phyloP scores from a whole-genome alignment of 2,113 vertebrate genomes.

The Melanostigma gelatinosum region DNA sequence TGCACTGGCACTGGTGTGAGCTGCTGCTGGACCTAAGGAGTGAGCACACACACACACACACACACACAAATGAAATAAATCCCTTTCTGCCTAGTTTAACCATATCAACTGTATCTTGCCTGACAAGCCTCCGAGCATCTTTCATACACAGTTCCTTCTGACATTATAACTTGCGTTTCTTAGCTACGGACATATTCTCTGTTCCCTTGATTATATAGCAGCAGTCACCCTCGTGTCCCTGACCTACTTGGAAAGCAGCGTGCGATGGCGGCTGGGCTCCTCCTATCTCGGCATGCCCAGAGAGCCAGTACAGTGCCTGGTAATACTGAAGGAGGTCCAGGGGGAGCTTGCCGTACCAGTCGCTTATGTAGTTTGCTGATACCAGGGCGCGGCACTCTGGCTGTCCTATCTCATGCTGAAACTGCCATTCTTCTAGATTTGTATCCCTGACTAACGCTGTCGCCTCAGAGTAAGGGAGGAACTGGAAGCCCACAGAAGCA shows the following conservation, averaged over 20 bases:
- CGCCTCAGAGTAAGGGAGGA: constrained; percentile 17
- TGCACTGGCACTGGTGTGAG: constrained; percentile 90
- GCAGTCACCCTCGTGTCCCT: constrained; percentile 47
- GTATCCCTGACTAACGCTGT: constrained; percentile 55
- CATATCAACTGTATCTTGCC: constrained; percentile 5
- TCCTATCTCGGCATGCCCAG: constrained; percentile 39
- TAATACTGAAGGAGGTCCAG: constrained; percentile 15
- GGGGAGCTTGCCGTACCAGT: constrained; percentile 25
- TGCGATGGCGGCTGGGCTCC: constrained; percentile 32
- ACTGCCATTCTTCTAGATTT: constrained; percentile 47
- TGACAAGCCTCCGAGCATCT: background rate
- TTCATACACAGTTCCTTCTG: background rate
- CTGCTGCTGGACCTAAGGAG: constrained; percentile 86
- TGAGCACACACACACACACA: background rate
- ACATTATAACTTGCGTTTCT: background rate
- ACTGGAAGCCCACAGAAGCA: constrained; percentile 59
- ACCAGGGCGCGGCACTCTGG: constrained; percentile 28
- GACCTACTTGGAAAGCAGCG: constrained; percentile 71
- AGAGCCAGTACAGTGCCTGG: constrained; percentile 24
- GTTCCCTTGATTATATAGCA: constrained; percentile 21
- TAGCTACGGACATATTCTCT: constrained; percentile 2
- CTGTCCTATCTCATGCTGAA: constrained; percentile 31
- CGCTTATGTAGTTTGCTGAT: constrained; percentile 28
- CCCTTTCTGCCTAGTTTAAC: constrained; percentile 5
- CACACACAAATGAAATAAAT: constrained; percentile 13